phyloP scores from a whole-genome alignment of 2,888 invertebrate species.

The Archips crataeganus region DNA sequence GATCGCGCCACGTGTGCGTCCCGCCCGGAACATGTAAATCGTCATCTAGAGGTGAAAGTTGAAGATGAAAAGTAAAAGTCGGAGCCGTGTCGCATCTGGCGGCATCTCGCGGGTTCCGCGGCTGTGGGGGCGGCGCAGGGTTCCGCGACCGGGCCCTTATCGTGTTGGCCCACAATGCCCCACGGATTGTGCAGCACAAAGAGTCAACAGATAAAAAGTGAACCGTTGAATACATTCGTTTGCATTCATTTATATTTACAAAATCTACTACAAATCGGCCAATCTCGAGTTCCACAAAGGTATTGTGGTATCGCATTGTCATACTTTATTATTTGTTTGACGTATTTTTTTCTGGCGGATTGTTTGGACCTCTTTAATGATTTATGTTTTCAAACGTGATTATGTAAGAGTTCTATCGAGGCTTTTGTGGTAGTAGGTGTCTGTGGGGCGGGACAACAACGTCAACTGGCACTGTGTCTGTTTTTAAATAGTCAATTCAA shows the following conservation, averaged over 20 bases:
- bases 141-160: conserved; percentile 68
- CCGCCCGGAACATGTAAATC: conserved; percentile 70
- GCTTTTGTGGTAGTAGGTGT: conserved; percentile 33
- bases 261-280: conserved; percentile 76
- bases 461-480: conserved; percentile 18
- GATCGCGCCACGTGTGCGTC: conserved; percentile 59
- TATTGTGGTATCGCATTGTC: conserved; percentile 48
- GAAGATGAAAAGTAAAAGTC: conserved; percentile 83
- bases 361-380: conserved; percentile 62
- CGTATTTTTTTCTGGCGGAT: conserved; percentile 60
- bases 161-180: conserved; percentile 64
- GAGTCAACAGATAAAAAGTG: conserved; percentile 69
- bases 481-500: conserved; percentile 30
- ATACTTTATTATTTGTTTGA: conserved; percentile 71
- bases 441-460: conserved; percentile 26
- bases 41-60: conserved; percentile 82
- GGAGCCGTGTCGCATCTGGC: conserved; percentile 67
- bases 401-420: conserved; percentile 36
- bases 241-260: conserved; percentile 65
- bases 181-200: conserved; percentile 66
- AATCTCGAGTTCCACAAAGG: conserved; percentile 55
- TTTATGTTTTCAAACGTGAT: conserved; percentile 60
- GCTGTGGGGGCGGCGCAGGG: conserved; percentile 62
- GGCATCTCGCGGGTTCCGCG: conserved; percentile 48
- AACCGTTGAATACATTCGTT: conserved; percentile 63